Base-by-base conservation (phyloP, 2,113 vertebrate species). In the Coreoperca whiteheadi region DNA sequence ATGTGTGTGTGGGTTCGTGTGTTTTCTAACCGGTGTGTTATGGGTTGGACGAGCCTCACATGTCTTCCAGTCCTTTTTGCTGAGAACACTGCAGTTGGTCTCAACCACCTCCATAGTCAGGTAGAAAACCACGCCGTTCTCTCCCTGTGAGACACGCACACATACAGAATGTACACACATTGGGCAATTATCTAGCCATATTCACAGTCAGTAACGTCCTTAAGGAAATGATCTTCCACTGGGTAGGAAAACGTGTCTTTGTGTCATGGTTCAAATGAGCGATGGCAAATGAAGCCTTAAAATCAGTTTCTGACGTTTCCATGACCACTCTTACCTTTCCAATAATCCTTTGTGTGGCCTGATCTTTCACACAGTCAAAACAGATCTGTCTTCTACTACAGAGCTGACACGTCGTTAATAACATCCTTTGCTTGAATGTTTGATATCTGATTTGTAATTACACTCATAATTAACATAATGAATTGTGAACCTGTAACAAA, bases 51-150 rank as follows among this genome's bases (percentile, higher is more conserved):
- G 88, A 74, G 78, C 66, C 73, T 94, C 91, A 70, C 95, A 96
- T 14, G 57, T 54, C 79, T 93, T 93, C 91, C 65, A 94, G 81
- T 91, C 85, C 48, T 69, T 91, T 81, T 28, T 93, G 74, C 91
- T 96, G 78, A 96, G 90, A 70, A 95, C 95, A 2, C 91, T 95
- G 89, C 94, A 96, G 77, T 93, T 92, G 28, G 94, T 96, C 94
- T 96, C 94, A 8, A 92, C 86, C 37, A 96, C 34, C 0, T 96
- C 94, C 84, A 96, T 66, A 34, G 94, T 96, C 80, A 96, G 66
- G 65, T 90, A 96, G 87, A 86, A 93, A 46, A 95, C 84, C 8
- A 87, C 48, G 48, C 94, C 88, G 10, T 25, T 87, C 41, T 79
- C 5, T 20, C 51, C 91, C 95, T 96, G 83, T 23, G n/a, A 88